phyloP scores from a whole-genome alignment of 2,797 vertebrate genomes.

The Phalanger gymnotis region DNA sequence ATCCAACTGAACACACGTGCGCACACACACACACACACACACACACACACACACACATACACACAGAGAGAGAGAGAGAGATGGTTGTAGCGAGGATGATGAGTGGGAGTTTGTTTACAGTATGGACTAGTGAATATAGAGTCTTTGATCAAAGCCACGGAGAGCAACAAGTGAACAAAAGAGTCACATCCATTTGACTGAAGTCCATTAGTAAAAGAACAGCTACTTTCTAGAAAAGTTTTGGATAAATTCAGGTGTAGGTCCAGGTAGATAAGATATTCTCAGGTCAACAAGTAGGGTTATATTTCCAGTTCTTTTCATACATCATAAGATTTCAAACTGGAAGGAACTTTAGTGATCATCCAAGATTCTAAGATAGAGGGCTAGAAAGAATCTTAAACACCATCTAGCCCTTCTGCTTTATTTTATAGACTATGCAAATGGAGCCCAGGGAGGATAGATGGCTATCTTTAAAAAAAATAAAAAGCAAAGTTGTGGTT shows the following conservation, averaged over 20 bases:
- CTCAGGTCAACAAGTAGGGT: neutral
- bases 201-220: neutral
- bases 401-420: neutral
- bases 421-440: neutral
- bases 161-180: neutral
- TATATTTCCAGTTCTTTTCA: neutral
- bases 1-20: neutral
- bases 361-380: neutral
- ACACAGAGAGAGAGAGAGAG: no score
- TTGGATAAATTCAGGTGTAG: neutral
- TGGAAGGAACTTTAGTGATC: neutral
- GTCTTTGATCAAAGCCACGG: neutral
- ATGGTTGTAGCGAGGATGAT: neutral
- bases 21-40: no score
- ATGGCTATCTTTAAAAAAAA: no score
- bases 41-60: neutral
- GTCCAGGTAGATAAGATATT: neutral
- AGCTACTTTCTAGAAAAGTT: neutral
- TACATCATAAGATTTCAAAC: neutral
- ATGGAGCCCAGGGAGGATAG: no score
- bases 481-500: no score
- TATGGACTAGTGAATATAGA: neutral
- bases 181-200: neutral
- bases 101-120: neutral
- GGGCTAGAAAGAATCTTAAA: neutral